Conservation (phyloP, 2,113 vertebrate species). For the Otis tarda region DNA sequence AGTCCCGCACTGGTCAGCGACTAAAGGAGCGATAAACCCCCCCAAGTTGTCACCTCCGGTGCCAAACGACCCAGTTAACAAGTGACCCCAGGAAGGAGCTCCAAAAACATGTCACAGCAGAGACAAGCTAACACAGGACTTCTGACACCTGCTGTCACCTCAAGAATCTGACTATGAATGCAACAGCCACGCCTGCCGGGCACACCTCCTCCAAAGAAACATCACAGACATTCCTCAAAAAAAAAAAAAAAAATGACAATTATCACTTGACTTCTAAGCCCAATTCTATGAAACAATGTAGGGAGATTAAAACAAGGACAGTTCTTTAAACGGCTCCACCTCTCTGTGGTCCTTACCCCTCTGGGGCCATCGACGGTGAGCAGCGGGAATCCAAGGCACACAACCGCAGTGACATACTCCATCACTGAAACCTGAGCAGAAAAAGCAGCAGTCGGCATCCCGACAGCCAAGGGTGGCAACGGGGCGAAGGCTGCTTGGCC, state of each 20-base stretch:
- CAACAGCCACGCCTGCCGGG: too few species aligned
- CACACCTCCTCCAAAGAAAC: too few species aligned
- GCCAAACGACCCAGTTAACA: too few species aligned
- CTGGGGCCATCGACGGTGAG: slow-evolving; percentile 90
- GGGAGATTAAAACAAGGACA: neutral
- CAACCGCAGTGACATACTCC: slow-evolving; percentile 92
- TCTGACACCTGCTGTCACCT: too few species aligned
- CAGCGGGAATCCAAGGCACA: slow-evolving; percentile 94
- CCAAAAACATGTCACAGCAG: too few species aligned
- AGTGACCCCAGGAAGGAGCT: too few species aligned
- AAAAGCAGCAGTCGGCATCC: neutral
- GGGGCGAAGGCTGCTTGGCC: neutral
- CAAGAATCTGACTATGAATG: too few species aligned
- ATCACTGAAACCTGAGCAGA: slow-evolving; percentile 87
- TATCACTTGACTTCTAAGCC: neutral
- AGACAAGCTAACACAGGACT: too few species aligned
- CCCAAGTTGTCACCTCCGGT: too few species aligned
- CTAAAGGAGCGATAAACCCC: too few species aligned
- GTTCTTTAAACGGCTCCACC: fast-evolving
- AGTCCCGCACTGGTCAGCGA: too few species aligned
- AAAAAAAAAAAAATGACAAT: neutral
- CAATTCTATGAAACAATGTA: fast-evolving
- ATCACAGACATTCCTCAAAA: too few species aligned
- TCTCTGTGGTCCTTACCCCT: slow-evolving; percentile 81
- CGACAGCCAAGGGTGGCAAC: fast-evolving